A percentile compares a stretch with the other conserved stretches of the same genome.
phyloP scores from a whole-genome alignment of 2,113 vertebrate genomes.

The Vimba vimba region DNA sequence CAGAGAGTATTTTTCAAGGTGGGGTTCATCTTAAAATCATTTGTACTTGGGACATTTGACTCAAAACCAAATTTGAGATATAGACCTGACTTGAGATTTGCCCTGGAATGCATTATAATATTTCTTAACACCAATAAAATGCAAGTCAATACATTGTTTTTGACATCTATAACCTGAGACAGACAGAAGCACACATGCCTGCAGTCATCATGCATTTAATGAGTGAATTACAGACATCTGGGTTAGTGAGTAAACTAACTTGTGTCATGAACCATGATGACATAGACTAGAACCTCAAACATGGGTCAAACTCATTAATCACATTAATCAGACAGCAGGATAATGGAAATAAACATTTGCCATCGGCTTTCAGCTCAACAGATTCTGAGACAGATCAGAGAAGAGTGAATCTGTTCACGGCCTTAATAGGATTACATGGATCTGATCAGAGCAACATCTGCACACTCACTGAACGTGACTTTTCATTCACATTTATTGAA shows the following conservation, averaged over 20 bases:
- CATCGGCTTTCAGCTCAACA: not conserved
- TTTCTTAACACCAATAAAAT: too few species aligned
- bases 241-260: not conserved
- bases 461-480: conserved; percentile 17
- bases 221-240: not conserved
- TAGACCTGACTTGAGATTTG: not conserved
- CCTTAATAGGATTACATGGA: conserved; percentile 17
- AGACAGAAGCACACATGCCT: not conserved
- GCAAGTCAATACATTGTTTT: too few species aligned
- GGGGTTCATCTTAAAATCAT: not conserved
- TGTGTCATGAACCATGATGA: not conserved
- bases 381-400: not conserved
- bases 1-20: not conserved
- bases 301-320: not conserved
- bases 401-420: not conserved
- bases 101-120: too few species aligned
- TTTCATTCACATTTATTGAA: conserved; percentile 2
- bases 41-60: not conserved
- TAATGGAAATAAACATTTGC: not conserved
- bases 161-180: not conserved
- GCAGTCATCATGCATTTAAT: not conserved
- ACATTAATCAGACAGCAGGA: not conserved
- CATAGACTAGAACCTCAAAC: not conserved
- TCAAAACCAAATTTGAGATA: not conserved
- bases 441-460: conserved; percentile 17